Conservation (phyloP, 2,797 vertebrate genomes). For the Micropoecilia bifurca region DNA sequence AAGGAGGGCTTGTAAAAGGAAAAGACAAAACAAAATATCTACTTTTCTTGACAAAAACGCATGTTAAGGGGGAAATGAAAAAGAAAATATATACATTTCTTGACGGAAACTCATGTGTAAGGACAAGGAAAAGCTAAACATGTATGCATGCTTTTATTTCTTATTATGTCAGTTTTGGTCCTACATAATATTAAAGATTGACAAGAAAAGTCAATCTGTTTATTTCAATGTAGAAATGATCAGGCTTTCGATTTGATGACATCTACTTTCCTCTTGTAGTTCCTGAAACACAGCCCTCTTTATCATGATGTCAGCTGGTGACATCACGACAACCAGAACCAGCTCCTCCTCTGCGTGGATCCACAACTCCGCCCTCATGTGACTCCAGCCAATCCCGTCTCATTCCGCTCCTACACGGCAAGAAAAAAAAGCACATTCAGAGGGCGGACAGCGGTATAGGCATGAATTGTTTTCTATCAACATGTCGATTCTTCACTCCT, state of each 20-base stretch:
- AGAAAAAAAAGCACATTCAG: conserved; percentile 13
- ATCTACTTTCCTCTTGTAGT: not conserved
- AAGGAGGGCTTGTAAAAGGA: too few species aligned
- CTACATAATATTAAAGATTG: not conserved
- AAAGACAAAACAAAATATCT: too few species aligned
- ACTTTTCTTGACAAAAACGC: too few species aligned
- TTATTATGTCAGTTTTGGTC: too few species aligned
- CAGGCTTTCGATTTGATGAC: not conserved
- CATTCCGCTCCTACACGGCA: conserved; percentile 62
- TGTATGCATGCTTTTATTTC: too few species aligned
- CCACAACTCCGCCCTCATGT: conserved; percentile 63
- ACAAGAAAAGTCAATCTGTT: not conserved
- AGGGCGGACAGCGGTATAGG: conserved; percentile 60
- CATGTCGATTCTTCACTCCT: conserved; percentile 19
- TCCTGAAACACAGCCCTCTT: not conserved
- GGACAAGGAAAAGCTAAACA: too few species aligned
- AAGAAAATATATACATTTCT: too few species aligned
- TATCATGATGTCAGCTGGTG: not conserved
- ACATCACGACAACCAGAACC: not conserved
- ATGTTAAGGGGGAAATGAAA: too few species aligned
- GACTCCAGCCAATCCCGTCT: conserved; percentile 77
- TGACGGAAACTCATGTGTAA: too few species aligned
- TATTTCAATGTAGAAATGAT: not conserved
- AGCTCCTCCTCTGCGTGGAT: conserved; percentile 11
- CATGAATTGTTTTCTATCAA: conserved; percentile 53